Conservation (phyloP, 2,113 vertebrate species). For the Clupea harengus region DNA sequence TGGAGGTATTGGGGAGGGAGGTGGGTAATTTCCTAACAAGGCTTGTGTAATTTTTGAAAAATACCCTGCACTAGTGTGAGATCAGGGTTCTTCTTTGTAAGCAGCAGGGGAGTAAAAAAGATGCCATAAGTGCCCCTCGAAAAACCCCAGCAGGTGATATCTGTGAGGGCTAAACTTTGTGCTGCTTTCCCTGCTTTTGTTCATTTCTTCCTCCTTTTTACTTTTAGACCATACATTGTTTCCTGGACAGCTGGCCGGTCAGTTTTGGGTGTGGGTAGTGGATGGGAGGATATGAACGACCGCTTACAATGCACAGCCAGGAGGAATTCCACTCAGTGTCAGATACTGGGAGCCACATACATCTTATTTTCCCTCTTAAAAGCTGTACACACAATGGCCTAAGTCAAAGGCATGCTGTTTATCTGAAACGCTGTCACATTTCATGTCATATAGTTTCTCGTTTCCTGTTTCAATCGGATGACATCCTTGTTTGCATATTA, state of each 20-base stretch:
- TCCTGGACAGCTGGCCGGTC: slow-evolving; percentile 5
- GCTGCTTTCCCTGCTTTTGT: not conserved
- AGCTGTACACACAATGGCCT: not conserved
- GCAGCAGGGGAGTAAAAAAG: not conserved
- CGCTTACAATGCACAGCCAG: slow-evolving; percentile 1
- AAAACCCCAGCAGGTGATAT: not conserved
- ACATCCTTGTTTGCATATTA: not conserved
- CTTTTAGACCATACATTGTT: slow-evolving; percentile 6
- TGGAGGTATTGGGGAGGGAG: slow-evolving; percentile 58
- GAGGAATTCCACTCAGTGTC: not conserved
- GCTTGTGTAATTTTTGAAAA: slow-evolving; percentile 38
- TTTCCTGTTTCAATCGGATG: not conserved
- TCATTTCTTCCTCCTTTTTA: not conserved
- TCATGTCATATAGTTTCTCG: not conserved
- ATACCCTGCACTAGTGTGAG: slow-evolving; percentile 16
- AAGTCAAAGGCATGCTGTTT: not conserved
- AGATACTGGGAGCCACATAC: not conserved
- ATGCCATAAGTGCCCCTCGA: not conserved
- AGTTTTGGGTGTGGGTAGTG: not conserved
- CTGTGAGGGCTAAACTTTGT: not conserved
- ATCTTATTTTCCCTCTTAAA: not conserved
- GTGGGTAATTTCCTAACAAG: slow-evolving; percentile 70
- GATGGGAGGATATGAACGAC: not conserved
- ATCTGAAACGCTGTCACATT: not conserved
- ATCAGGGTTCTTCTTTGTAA: not conserved